Conservation (phyloP, 1,140 invertebrate species). For the Sipha flava region DNA sequence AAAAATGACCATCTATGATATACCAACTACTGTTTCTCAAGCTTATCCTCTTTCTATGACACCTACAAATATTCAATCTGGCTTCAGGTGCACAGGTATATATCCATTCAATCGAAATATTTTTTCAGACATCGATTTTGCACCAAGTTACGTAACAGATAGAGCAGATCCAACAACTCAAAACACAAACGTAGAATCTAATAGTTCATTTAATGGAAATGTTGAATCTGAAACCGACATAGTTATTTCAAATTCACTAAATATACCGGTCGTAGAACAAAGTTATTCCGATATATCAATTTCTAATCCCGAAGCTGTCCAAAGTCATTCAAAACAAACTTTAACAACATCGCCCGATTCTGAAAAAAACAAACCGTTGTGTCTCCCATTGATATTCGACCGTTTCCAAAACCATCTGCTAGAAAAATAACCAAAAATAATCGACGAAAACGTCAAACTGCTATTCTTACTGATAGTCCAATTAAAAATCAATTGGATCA, state of each 20-base stretch:
- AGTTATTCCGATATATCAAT: neutral
- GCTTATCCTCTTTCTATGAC: constrained; percentile 38
- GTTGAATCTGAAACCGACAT: neutral
- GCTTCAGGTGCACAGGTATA: constrained; percentile 40
- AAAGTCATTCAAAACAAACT: neutral
- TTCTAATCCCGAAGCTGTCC: neutral
- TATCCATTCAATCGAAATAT: constrained; percentile 43
- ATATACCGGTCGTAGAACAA: neutral
- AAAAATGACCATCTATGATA: constrained; percentile 41
- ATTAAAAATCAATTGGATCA: neutral
- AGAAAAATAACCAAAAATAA: constrained; percentile 7
- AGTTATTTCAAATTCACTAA: neutral
- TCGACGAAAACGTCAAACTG: neutral
- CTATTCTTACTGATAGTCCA: neutral
- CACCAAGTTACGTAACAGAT: constrained; percentile 41
- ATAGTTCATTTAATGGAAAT: neutral
- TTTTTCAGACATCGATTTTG: constrained; percentile 43
- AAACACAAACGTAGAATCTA: neutral
- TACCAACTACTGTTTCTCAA: constrained; percentile 35
- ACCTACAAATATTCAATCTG: constrained; percentile 36
- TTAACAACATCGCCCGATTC: neutral
- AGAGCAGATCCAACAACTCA: neutral
- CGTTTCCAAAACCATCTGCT: constrained; percentile 32
- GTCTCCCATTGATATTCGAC: constrained; percentile 24
- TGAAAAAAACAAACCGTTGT: neutral